A percentile compares a stretch with the other conserved stretches of the same genome.
phyloP scores from a whole-genome alignment of 2,888 invertebrate species.

The Meteorus colon region DNA sequence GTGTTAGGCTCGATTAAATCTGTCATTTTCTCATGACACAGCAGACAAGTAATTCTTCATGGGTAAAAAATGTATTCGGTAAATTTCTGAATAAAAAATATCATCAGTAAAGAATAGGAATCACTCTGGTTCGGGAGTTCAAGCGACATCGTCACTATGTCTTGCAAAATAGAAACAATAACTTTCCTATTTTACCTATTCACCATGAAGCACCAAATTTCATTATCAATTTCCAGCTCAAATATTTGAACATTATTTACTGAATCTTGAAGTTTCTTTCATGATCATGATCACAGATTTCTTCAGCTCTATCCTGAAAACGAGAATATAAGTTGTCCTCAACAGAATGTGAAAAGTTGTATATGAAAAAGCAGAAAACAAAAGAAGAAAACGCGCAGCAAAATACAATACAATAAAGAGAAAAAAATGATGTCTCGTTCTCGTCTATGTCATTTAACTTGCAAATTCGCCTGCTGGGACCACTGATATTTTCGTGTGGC shows the following conservation, averaged over 20 bases:
- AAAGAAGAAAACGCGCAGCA: not conserved
- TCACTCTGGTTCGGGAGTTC: no score
- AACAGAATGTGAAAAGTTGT: not conserved
- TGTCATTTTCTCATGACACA: not conserved
- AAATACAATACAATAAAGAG: constrained; percentile 48
- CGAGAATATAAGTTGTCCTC: no score
- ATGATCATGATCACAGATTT: no score
- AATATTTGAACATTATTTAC: no score
- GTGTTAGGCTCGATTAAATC: constrained; percentile 51
- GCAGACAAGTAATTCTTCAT: not conserved
- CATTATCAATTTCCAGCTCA: no score
- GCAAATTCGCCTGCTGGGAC: constrained; percentile 64
- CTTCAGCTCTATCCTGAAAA: no score
- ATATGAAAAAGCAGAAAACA: not conserved
- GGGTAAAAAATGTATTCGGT: not conserved
- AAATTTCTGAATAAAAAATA: not conserved
- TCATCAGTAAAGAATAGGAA: no score
- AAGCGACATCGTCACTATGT: no score
- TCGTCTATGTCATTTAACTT: constrained; percentile 69
- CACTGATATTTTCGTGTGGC: constrained; percentile 57
- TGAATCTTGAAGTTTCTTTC: no score
- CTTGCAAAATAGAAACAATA: no score
- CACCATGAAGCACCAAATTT: no score
- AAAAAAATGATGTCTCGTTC: constrained; percentile 52
- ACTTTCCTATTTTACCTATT: no score